These are phyloP conservation scores for Pomatostomus ruficeps DNA, from an alignment of 2,113 vertebrate species.

Conservation along the genomic window DNA sequence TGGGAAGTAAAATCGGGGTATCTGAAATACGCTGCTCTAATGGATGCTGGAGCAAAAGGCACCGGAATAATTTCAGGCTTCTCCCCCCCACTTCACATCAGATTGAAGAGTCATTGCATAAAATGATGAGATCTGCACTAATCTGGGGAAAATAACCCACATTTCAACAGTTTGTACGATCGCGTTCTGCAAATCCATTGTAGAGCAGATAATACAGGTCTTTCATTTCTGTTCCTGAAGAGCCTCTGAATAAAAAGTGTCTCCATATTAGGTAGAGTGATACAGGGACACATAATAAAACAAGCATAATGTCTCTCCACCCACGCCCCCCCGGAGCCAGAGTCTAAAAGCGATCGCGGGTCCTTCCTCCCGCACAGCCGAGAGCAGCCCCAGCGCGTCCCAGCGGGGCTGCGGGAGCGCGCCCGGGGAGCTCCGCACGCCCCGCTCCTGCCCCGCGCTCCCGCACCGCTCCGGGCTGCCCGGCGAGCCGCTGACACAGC, in stretches of 20 bases:
- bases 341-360: not conserved
- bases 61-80: not conserved
- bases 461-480: not conserved
- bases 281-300: constrained; percentile 12
- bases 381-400: not conserved
- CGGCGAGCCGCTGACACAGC: not conserved
- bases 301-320: not conserved
- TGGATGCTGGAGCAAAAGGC: not conserved
- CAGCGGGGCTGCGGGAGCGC: fast-evolving
- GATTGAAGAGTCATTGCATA: not conserved
- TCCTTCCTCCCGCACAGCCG: not conserved
- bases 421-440: fast-evolving
- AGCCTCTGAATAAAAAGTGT: not conserved
- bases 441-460: not conserved
- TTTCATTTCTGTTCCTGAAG: not conserved
- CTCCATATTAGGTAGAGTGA: not conserved
- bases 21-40: not conserved
- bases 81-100: not conserved
- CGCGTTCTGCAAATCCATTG: not conserved
- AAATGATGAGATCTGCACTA: not conserved
- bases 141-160: not conserved
- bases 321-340: not conserved
- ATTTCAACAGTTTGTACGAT: not conserved
- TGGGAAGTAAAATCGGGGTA: not conserved
- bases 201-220: not conserved